A percentile compares a stretch with the other conserved stretches of the same genome.
These are phyloP conservation scores for Zosterops pallidus DNA, from an alignment of 2,113 vertebrate genomes.

Conservation along the genomic window DNA sequence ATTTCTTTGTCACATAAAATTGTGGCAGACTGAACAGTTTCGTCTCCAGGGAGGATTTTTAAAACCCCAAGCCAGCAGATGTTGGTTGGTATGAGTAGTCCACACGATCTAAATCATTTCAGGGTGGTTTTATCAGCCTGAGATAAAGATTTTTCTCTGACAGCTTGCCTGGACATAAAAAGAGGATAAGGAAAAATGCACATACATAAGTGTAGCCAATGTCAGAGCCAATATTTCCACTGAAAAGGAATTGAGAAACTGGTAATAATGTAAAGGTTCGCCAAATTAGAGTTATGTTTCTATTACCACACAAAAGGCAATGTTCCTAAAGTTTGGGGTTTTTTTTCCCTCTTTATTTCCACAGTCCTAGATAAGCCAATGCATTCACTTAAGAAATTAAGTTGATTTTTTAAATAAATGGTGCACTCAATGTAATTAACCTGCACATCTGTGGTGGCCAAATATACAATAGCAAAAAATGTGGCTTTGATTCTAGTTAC, in stretches of 20 bases:
- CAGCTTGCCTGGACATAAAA: neutral
- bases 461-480: slow-evolving; percentile 34
- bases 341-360: neutral
- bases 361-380: neutral
- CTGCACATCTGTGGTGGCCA: neutral
- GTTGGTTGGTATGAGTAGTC: neutral
- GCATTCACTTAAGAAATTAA: neutral
- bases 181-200: neutral
- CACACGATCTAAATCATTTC: neutral
- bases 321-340: neutral
- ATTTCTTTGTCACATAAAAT: neutral
- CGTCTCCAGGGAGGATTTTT: neutral
- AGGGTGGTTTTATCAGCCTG: neutral
- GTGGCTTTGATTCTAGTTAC: slow-evolving; percentile 30
- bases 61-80: neutral
- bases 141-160: neutral
- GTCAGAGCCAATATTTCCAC: neutral
- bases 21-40: neutral
- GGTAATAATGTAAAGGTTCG: neutral
- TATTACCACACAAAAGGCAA: neutral
- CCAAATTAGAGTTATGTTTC: neutral
- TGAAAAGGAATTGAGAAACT: neutral
- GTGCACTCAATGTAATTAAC: neutral
- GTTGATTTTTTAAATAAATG: neutral
- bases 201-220: neutral